Conservation (phyloP, 2,797 vertebrate genomes). For the Danio jaintianensis region DNA sequence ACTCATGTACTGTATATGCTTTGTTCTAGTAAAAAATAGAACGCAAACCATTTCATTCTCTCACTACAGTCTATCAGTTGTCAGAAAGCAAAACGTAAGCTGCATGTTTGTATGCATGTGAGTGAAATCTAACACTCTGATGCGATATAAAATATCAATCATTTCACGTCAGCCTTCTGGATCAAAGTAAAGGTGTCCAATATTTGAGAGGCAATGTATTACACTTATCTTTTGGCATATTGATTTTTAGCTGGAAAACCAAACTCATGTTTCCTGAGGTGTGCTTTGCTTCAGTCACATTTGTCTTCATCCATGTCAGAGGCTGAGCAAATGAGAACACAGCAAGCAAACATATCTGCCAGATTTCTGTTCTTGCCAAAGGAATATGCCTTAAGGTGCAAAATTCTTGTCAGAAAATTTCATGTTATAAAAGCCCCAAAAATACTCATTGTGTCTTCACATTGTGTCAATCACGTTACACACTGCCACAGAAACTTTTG, state of each 20-base stretch:
- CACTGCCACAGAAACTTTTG: no score
- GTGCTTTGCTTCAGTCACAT: slow-evolving; percentile 50
- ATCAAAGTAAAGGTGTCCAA: slow-evolving; percentile 59
- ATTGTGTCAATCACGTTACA: no score
- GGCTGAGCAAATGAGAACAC: slow-evolving; percentile 51
- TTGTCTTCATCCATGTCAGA: slow-evolving; percentile 59
- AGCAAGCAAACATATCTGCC: slow-evolving; percentile 35
- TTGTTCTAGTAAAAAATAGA: background rate
- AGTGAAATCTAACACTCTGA: slow-evolving; percentile 22
- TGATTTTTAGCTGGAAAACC: slow-evolving; percentile 61
- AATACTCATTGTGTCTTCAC: no score
- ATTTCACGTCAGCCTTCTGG: slow-evolving; percentile 54
- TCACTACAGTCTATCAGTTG: background rate
- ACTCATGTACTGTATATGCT: slow-evolving; percentile 1
- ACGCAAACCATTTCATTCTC: background rate
- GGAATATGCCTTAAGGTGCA: slow-evolving; percentile 1
- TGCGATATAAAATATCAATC: slow-evolving; percentile 41
- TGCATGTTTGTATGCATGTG: slow-evolving; percentile 15
- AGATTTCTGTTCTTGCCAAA: slow-evolving; percentile 24
- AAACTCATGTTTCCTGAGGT: slow-evolving; percentile 59
- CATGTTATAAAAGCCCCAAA: no score
- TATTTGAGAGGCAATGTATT: slow-evolving; percentile 62
- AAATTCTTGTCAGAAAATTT: no score
- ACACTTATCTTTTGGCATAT: slow-evolving; percentile 65
- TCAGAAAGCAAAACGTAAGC: slow-evolving; percentile 22